Conservation (phyloP, 2,113 vertebrate genomes). For the Synodontis membranacea region DNA sequence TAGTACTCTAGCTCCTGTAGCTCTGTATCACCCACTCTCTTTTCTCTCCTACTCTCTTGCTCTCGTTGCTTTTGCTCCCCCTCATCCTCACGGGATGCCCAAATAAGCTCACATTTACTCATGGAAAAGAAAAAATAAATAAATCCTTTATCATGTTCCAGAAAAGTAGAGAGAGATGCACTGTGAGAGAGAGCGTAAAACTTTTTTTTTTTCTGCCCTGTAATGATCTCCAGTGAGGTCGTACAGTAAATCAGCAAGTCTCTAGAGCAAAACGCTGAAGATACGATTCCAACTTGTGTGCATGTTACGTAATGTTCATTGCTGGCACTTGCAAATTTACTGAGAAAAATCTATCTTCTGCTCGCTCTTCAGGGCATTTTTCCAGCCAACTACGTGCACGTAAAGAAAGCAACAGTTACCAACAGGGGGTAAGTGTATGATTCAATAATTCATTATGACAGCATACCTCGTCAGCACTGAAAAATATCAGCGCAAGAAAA, state of each 20-base stretch:
- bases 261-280: slow-evolving; percentile 32
- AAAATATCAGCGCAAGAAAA: slow-evolving; percentile 12
- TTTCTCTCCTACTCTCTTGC: neutral
- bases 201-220: neutral
- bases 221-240: neutral
- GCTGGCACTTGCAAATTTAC: neutral
- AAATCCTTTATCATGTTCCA: neutral
- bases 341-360: slow-evolving; percentile 6
- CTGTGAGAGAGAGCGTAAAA: neutral
- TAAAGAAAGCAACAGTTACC: slow-evolving; percentile 79
- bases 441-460: slow-evolving; percentile 24
- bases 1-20: neutral
- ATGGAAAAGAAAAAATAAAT: slow-evolving; percentile 15
- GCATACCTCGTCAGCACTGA: slow-evolving; percentile 15
- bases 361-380: slow-evolving; percentile 72
- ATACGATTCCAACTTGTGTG: slow-evolving; percentile 20
- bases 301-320: slow-evolving; percentile 13
- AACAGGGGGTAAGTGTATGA: slow-evolving; percentile 74
- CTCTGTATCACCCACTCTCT: slow-evolving; percentile 2
- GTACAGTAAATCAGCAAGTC: slow-evolving; percentile 37
- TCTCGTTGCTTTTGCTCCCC: neutral
- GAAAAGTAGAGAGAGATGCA: neutral
- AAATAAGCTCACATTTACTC: slow-evolving; percentile 26
- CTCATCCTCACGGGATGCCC: slow-evolving; percentile 3
- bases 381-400: slow-evolving; percentile 76